Base-by-base conservation (phyloP, 2,113 vertebrate species). In the Corythornis vintsioides region DNA sequence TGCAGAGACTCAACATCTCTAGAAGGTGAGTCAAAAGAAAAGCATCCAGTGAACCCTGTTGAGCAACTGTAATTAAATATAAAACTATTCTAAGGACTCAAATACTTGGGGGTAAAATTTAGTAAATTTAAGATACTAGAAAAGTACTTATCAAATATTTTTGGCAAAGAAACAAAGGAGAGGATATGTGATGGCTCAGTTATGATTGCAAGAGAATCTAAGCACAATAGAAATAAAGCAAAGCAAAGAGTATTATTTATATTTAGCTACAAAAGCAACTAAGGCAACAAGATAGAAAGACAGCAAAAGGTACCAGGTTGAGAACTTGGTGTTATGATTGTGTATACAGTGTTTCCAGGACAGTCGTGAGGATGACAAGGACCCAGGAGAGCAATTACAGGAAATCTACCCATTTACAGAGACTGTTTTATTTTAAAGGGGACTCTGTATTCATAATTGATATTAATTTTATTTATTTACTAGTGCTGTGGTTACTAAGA, bases 331-430 rank as follows among this genome's bases (percentile, higher is more conserved):
- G 63, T 92, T 93, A 83, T 12, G 25, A 78, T 38, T 3, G 0
- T 15, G 9, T 33, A 87, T 67, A 40, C 74, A 89, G 18, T 47
- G 52, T 83, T 87, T 67, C 76, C 11, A 1, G 52, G 53, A 73
- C 14, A 85, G 25, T 7, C 3, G 7, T 50, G 31, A 85, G n/a
- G 29, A 25, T 77, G 31, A 92, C 25, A 9, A n/a, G 19, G 42
- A 6, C 52, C 22, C 89, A 60, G 21, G 50, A 83, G 60, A 74
- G 29, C 6, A 69, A 40, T 66, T 66, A 64, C 2, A 3, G 35
- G 24, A 20, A 89, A 71, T 56, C 60, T 86, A 76, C 38, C 78
- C 83, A 83, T 93, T 96, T 96, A 94, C 87, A 95, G 91, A 83
- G 11, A 48, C 19, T 56, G 17, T 55, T 93, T 82, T 87, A 52